phyloP scores from a whole-genome alignment of 2,797 vertebrate species.

The Pipistrellus pygmaeus region DNA sequence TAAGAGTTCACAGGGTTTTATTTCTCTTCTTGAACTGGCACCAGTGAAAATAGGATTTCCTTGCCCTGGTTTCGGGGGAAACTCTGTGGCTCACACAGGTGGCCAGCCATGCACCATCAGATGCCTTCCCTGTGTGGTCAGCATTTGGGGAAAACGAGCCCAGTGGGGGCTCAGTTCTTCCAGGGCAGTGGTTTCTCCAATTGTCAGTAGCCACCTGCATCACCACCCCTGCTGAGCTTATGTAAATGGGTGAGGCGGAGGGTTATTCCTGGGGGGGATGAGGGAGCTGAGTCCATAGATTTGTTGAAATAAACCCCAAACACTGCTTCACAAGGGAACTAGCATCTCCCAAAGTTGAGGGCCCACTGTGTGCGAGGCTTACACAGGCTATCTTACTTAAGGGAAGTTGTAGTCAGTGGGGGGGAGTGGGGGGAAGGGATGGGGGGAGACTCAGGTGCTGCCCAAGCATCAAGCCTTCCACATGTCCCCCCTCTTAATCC shows the following conservation, averaged over 20 bases:
- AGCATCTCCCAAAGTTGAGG: accelerated
- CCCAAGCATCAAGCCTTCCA: accelerated
- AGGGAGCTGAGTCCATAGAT: not conserved
- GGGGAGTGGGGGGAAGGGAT: not conserved
- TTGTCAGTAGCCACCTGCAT: not conserved
- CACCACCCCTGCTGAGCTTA: not conserved
- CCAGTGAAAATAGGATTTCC: constrained; percentile 20
- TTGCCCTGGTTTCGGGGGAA: not conserved
- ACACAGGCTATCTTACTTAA: accelerated
- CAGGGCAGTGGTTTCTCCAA: not conserved
- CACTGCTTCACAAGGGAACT: not conserved
- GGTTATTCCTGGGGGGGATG: not conserved
- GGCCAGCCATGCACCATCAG: not conserved
- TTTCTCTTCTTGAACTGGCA: constrained; percentile 30
- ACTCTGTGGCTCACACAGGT: not conserved
- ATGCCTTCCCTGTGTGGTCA: not conserved
- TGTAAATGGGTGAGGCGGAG: no score
- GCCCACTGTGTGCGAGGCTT: not conserved
- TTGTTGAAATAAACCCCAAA: not conserved
- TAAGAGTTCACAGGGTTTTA: not conserved
- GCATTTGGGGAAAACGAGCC: constrained; percentile 21
- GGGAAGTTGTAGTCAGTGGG: accelerated
- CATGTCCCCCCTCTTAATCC: no score
- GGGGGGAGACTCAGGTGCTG: accelerated
- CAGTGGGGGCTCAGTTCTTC: not conserved